Base-by-base conservation (phyloP, 2,797 vertebrate genomes). In the Chaetophractus vellerosus region DNA sequence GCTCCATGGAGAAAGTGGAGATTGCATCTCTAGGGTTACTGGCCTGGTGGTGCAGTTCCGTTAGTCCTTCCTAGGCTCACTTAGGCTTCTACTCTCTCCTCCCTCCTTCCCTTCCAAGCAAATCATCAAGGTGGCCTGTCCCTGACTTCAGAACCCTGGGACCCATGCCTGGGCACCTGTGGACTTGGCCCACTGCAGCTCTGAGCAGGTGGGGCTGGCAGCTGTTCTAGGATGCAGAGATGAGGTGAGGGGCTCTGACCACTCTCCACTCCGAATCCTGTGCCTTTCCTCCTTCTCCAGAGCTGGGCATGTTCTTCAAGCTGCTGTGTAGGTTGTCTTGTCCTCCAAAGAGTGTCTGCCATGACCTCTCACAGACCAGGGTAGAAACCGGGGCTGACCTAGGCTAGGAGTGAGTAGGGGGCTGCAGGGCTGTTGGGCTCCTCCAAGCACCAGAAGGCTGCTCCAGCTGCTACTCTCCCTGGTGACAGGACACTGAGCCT, bases 11-110 rank as follows among this genome's bases (percentile, higher is more conserved):
- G 69, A 36, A 31, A 23, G 38, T 23, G 26, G 78, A 50, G n/a
- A 31, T 9, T 66, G 9, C n/a, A 28, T 26, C 79, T 80, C n/a
- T 21, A 15, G 5, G 59, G 18, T 38, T 76, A 45, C 59, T 10
- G 50, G 21, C 12, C 9, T 5, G 2, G 8, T 19, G 33, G 9
- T 24, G 4, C 14, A 23, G 16, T 31, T 38, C 59, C 31, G 8
- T 41, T 31, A 64, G 12, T 5, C 4, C 21, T 41, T 4, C 3
- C 4, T 7, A 12, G 16, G 14, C 10, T 10, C 1, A 4, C 2
- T 33, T 41, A 26, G 11, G 12, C 31, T 36, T 38, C 16, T 26
- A 10, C n/a, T 5, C 21, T 16, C 28, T 9, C 23, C 57, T 14
- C 48, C 16, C 38, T 86, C 24, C 36, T 81, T 38, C 26, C 6